These are phyloP conservation scores for Ephestia elutella DNA, from an alignment of 1,140 invertebrate genomes.

Conservation along the genomic window DNA sequence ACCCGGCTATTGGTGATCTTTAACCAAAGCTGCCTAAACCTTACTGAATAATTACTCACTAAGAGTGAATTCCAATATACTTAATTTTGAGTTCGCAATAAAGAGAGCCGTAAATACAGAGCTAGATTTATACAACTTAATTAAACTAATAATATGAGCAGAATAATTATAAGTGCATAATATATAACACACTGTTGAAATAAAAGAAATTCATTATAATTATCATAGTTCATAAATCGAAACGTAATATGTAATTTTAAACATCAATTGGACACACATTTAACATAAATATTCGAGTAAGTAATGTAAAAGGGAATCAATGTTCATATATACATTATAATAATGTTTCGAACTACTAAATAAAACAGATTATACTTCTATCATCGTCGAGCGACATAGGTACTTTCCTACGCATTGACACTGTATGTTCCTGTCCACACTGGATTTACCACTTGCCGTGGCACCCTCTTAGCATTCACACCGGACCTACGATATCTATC, in stretches of 20 bases:
- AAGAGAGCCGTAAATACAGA: constrained; percentile 51
- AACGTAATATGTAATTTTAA: constrained; percentile 45
- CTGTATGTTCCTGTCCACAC: background rate
- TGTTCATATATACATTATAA: constrained; percentile 66
- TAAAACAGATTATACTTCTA: constrained; percentile 15
- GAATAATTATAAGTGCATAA: constrained; percentile 33
- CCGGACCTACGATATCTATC: constrained; percentile 1
- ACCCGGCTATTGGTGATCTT: background rate
- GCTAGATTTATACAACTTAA: constrained; percentile 67
- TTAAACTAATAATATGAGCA: constrained; percentile 33
- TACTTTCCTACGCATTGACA: background rate
- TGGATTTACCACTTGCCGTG: background rate
- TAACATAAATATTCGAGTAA: constrained; percentile 37
- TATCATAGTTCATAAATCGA: constrained; percentile 56
- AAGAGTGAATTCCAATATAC: constrained; percentile 30
- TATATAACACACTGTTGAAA: constrained; percentile 45
- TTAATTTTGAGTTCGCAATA: constrained; percentile 37
- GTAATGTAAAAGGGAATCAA: constrained; percentile 36
- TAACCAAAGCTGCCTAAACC: background rate
- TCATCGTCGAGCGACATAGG: constrained; percentile 10
- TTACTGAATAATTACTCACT: constrained; percentile 29
- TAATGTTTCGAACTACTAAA: constrained; percentile 30
- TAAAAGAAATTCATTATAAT: constrained; percentile 48
- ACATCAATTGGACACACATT: constrained; percentile 39
- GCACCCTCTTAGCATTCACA: background rate